A percentile compares a stretch with the other conserved stretches of the same genome.
Conservation (phyloP, 2,113 vertebrate genomes). For the Leucopsar rothschildi region DNA sequence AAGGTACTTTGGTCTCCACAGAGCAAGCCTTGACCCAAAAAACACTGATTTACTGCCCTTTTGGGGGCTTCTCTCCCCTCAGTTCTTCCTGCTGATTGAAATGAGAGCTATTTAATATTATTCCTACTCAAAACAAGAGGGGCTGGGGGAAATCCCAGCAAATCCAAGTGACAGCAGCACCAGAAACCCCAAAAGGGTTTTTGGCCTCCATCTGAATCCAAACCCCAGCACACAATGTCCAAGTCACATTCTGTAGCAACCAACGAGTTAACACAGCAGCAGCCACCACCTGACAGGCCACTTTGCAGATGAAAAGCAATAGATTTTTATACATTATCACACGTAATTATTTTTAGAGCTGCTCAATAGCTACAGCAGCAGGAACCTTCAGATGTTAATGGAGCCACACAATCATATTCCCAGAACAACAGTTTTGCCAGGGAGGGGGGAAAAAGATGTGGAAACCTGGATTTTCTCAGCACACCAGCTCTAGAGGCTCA, state of each 20-base stretch:
- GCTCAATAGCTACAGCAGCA: slow-evolving; percentile 1
- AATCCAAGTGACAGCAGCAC: neutral
- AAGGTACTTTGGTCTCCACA: neutral
- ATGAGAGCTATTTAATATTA: neutral
- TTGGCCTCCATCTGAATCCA: neutral
- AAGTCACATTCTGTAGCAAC: rapidly evolving
- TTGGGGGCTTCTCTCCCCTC: rapidly evolving
- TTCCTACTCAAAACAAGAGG: neutral
- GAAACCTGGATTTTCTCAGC: neutral
- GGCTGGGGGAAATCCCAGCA: neutral
- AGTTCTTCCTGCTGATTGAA: neutral
- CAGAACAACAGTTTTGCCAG: neutral
- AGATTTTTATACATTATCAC: neutral
- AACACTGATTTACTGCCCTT: too few species aligned
- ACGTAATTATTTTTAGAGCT: slow-evolving; percentile 22
- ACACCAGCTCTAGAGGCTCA: neutral
- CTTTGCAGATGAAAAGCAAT: neutral
- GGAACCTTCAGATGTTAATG: neutral
- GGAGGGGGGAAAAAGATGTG: neutral
- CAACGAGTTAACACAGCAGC: neutral
- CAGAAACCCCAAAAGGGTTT: rapidly evolving
- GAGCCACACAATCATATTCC: neutral
- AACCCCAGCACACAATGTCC: rapidly evolving
- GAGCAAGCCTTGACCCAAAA: neutral
- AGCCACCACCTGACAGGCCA: neutral